Conservation (phyloP, 2,888 invertebrate species). For the Sabatieria punctata region DNA sequence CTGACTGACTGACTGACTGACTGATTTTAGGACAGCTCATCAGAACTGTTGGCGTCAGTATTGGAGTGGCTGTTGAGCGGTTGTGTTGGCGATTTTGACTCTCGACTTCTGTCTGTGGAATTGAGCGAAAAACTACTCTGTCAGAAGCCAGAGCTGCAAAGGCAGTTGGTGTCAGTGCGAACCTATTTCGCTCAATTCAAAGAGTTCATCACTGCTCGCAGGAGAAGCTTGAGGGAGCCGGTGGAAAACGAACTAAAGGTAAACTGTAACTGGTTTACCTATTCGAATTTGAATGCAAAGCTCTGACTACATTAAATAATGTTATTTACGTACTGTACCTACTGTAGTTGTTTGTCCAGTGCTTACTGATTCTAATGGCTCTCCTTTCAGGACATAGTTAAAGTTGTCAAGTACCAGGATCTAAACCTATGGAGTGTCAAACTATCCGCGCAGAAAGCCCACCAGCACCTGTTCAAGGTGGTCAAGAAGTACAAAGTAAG, state of each 20-base stretch:
- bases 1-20: no score
- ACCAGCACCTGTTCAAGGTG: constrained; percentile 35
- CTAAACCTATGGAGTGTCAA: constrained; percentile 82
- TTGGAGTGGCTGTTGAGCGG: no score
- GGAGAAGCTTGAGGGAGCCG: constrained; percentile 53
- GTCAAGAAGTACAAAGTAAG: constrained; percentile 49
- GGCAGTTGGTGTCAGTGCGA: constrained; percentile 40
- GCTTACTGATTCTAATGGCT: background rate
- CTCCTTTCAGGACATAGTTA: constrained; percentile 54
- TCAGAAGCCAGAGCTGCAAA: constrained; percentile 8
- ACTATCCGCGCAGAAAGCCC: constrained; percentile 45
- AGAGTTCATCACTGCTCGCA: constrained; percentile 45
- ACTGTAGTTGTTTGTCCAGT: no score
- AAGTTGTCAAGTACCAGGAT: constrained; percentile 86
- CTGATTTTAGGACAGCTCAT: no score
- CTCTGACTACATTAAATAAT: no score
- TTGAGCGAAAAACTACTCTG: constrained; percentile 7
- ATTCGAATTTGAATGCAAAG: no score
- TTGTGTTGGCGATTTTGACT: no score
- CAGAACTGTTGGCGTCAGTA: no score
- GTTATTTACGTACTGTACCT: no score
- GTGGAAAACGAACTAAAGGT: constrained; percentile 71
- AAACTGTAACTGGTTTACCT: constrained; percentile 5
- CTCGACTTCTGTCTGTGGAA: background rate
- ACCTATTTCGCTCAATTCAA: constrained; percentile 66